phyloP scores from a whole-genome alignment of 1,140 invertebrate genomes.

The Paraescarpia echinospica region DNA sequence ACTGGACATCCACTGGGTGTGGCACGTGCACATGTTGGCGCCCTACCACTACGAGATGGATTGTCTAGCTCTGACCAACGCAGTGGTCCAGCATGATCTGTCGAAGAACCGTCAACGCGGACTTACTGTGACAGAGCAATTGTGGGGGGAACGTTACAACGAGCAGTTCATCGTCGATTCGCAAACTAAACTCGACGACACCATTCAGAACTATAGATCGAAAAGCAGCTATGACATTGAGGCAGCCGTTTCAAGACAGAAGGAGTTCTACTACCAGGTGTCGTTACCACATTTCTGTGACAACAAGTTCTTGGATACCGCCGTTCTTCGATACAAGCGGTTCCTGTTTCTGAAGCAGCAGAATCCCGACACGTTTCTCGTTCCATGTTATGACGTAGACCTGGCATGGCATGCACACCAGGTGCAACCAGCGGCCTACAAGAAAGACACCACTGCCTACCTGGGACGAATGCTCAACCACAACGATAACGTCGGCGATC shows the following conservation, averaged over 20 bases:
- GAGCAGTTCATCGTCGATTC: constrained; percentile 27
- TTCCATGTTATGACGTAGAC: constrained; percentile 62
- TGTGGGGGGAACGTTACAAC: constrained; percentile 29
- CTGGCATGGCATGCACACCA: constrained; percentile 63
- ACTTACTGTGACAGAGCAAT: constrained; percentile 8
- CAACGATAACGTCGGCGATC: constrained; percentile 54
- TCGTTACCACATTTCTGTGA: constrained; percentile 61
- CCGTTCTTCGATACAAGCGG: constrained; percentile 58
- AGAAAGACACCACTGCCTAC: constrained; percentile 54
- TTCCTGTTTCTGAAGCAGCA: constrained; percentile 58
- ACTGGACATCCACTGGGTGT: constrained; percentile 63
- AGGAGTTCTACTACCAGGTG: constrained; percentile 57
- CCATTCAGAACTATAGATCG: neutral
- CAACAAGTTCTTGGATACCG: constrained; percentile 53
- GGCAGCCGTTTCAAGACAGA: constrained; percentile 55
- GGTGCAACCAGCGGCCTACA: constrained; percentile 55
- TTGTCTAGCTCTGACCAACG: constrained; percentile 51
- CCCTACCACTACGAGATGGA: constrained; percentile 58
- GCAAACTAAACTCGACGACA: neutral
- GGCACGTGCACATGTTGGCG: constrained; percentile 60
- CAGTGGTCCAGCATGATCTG: constrained; percentile 56
- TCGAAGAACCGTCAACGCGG: neutral
- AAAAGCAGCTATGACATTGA: constrained; percentile 54
- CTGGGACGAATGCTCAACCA: constrained; percentile 52
- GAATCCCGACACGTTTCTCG: constrained; percentile 57